Evolutionary conservation across 2,888 invertebrate genomes (phyloP), one percentile per base, ranked within the genome.

Genomic region (Phasia obesa): DNA sequence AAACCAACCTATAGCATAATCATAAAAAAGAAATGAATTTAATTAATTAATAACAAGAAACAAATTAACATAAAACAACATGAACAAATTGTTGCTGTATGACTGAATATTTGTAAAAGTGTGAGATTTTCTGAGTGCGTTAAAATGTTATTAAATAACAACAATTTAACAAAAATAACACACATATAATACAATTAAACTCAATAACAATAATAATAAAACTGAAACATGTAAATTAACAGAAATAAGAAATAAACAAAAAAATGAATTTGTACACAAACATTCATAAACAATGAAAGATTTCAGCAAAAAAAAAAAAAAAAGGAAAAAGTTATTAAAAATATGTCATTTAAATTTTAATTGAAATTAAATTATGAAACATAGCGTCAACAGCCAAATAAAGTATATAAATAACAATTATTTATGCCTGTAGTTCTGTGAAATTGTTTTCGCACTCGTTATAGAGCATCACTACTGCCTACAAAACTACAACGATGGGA

Each of bases 311-410:
- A 11, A 21, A 25, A 3, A 21, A 19, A 11, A 4, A n/a, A 47
- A 27, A 35, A 21, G 5, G 23, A 60, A 38, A 59, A 51, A 53
- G 11, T 53, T 83, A 60, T 70, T 75, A 71, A 76, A 79, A 79
- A 79, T 76, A 83, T 79, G 75, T 71, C 79, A 76, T 83, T n/a
- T 75, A 79, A 79, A 71, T 79, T 73, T 79, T 75, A 75, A 79
- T 74, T 62, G 49, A 74, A 82, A 78, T 83, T 76, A 13, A 79
- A 76, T 83, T 83, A 79, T 75, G 53, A 75, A 64, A 82, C 57
- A 73, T 31, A 77, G 21, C 60, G 49, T 55, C 49, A 75, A 62
- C 70, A 53, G 31, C 31, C 13, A 38, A 62, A 42, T 23, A 19
- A 69, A 53, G 60, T 49, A 47, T 15, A 35, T 25, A 17, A 2